These are phyloP conservation scores for Bufo bufo DNA, from an alignment of 2,113 vertebrate species.

Conservation along the genomic window DNA sequence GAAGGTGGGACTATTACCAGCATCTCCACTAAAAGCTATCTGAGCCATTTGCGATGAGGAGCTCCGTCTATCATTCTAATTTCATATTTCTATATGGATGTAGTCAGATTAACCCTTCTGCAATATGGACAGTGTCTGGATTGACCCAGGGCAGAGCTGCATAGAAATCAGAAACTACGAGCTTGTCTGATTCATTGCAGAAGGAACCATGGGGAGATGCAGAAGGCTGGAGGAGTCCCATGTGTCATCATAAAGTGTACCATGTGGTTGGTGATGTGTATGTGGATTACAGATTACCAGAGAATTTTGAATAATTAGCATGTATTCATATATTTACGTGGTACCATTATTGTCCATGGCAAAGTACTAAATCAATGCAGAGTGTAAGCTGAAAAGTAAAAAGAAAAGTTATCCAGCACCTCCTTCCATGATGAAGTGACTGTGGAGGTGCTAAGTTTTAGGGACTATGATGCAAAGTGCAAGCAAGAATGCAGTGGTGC, in stretches of 20 bases:
- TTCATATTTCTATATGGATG: neutral
- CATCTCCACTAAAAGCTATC: neutral
- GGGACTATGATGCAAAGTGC: too few species aligned
- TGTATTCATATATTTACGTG: too few species aligned
- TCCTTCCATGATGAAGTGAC: too few species aligned
- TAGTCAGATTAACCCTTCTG: neutral
- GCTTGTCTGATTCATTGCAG: constrained; percentile 10
- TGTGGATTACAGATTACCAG: neutral
- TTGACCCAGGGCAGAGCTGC: neutral
- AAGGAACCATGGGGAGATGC: neutral
- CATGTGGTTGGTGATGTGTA: neutral
- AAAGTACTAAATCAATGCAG: too few species aligned
- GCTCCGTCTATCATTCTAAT: neutral
- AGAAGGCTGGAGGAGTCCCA: neutral
- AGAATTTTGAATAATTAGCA: too few species aligned
- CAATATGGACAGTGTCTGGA: neutral
- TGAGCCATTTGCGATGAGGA: too few species aligned
- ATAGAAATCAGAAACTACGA: neutral
- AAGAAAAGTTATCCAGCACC: too few species aligned
- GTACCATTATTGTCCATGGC: too few species aligned
- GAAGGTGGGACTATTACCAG: neutral
- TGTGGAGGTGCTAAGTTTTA: too few species aligned
- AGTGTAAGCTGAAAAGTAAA: too few species aligned
- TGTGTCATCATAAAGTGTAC: neutral
- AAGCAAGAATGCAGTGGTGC: too few species aligned